Evolutionary conservation across 92 coral and sea anemone genomes (phyloP).

Genomic region (Paragorgia papillata): DNA sequence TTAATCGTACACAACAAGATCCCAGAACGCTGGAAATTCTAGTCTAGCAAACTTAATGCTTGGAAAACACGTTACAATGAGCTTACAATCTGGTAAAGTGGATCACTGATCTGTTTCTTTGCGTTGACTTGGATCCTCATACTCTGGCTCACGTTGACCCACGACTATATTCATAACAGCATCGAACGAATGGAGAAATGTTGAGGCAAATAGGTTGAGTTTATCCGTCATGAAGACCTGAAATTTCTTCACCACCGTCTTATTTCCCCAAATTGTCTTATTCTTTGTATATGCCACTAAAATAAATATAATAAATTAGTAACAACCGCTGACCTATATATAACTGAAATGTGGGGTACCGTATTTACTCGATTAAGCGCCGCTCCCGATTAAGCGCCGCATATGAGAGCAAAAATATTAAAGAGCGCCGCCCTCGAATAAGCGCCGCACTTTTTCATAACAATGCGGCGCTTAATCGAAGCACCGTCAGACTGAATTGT

Average conservation of each 20-base stretch:
- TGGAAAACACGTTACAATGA: too few species aligned
- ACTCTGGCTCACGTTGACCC: background rate
- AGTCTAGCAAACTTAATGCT: too few species aligned
- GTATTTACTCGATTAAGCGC: too few species aligned
- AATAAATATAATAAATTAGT: background rate
- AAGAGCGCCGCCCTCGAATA: constrained; percentile 44
- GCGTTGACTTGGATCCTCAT: background rate
- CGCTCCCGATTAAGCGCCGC: constrained; percentile 21
- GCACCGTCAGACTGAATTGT: background rate
- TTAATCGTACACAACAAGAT: too few species aligned
- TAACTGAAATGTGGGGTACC: too few species aligned
- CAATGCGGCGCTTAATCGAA: constrained; percentile 17
- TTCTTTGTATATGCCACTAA: constrained; percentile 29
- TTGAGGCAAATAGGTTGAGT: constrained; percentile 57
- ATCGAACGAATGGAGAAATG: constrained; percentile 68
- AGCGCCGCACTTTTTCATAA: constrained; percentile 33
- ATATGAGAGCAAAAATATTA: constrained; percentile 12
- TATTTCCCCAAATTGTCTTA: constrained; percentile 50
- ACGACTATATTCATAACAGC: constrained; percentile 67
- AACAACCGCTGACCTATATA: too few species aligned
- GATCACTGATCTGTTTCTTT: background rate
- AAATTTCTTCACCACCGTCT: constrained; percentile 58
- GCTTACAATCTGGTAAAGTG: too few species aligned
- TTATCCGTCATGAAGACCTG: constrained; percentile 54
- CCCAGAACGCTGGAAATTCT: too few species aligned